phyloP scores from a whole-genome alignment of 2,113 vertebrate species.

The Eubucco bourcierii region DNA sequence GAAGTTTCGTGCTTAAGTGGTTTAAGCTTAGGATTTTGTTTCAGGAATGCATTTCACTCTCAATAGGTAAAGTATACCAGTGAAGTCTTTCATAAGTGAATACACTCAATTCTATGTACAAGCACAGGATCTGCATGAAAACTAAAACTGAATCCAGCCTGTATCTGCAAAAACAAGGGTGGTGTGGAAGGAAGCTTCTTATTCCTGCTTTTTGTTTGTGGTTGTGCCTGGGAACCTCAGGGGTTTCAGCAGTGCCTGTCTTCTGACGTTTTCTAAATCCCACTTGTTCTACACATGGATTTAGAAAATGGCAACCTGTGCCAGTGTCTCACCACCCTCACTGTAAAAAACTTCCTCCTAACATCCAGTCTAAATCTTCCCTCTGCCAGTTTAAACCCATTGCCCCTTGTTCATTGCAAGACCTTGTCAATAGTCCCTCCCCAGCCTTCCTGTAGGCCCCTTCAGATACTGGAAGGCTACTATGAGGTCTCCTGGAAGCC shows the following conservation, averaged over 20 bases:
- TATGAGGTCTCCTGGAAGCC: too few relatives aligned
- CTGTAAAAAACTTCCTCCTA: too few relatives aligned
- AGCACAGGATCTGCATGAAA: neutral
- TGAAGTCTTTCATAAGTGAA: neutral
- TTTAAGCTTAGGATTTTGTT: conserved; percentile 21
- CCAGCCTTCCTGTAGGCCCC: too few relatives aligned
- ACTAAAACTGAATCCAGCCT: neutral
- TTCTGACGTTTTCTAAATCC: neutral
- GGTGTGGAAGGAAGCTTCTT: neutral
- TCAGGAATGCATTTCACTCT: neutral
- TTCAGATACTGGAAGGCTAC: too few relatives aligned
- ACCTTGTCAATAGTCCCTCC: too few relatives aligned
- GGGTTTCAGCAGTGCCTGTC: neutral
- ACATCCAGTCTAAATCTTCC: too few relatives aligned
- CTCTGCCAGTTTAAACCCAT: too few relatives aligned
- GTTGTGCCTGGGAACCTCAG: neutral
- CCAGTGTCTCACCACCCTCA: too few relatives aligned
- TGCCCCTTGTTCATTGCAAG: too few relatives aligned
- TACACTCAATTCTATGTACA: neutral
- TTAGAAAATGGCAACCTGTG: too few relatives aligned
- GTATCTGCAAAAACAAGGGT: neutral
- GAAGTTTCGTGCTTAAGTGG: neutral
- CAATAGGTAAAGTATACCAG: neutral
- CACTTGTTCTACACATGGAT: too few relatives aligned
- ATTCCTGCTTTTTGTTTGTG: neutral